Evolutionary conservation across 2,113 vertebrate species (phyloP).

Genomic region (Clarias batrachus): DNA sequence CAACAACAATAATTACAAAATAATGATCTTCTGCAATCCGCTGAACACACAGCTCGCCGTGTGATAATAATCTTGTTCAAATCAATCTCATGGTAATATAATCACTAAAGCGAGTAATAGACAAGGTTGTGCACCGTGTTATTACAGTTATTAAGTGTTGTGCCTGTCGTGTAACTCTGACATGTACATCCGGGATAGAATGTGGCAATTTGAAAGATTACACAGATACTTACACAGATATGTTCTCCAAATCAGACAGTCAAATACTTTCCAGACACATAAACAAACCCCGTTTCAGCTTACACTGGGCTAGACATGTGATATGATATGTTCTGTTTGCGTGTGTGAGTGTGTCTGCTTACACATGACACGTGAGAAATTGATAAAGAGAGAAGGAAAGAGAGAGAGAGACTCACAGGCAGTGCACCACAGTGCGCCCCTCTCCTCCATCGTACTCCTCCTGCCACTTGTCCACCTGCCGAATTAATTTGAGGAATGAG

Average conservation of each 20-base stretch:
- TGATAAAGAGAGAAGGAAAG: neutral
- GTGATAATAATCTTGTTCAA: constrained; percentile 22
- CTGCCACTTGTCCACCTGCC: constrained; percentile 90
- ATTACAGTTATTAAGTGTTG: constrained; percentile 11
- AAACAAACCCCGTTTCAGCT: neutral
- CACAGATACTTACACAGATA: neutral
- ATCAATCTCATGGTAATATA: constrained; percentile 11
- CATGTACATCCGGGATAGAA: neutral
- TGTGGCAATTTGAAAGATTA: neutral
- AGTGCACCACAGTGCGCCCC: constrained; percentile 86
- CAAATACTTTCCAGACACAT: constrained; percentile 4
- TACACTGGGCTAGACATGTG: neutral
- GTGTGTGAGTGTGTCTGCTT: neutral
- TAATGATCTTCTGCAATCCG: constrained; percentile 1
- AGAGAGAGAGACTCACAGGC: constrained; percentile 75
- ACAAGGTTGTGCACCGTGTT: constrained; percentile 1
- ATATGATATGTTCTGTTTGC: neutral
- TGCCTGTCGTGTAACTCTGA: constrained; percentile 8
- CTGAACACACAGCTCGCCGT: neutral
- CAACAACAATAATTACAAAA: neutral
- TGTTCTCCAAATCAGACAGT: neutral
- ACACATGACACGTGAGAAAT: neutral
- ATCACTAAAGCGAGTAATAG: constrained; percentile 7
- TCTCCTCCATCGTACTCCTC: constrained; percentile 87
- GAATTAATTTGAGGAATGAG: constrained; percentile 87